phyloP scores from a whole-genome alignment of 2,888 invertebrate species.

The Agelastica alni region DNA sequence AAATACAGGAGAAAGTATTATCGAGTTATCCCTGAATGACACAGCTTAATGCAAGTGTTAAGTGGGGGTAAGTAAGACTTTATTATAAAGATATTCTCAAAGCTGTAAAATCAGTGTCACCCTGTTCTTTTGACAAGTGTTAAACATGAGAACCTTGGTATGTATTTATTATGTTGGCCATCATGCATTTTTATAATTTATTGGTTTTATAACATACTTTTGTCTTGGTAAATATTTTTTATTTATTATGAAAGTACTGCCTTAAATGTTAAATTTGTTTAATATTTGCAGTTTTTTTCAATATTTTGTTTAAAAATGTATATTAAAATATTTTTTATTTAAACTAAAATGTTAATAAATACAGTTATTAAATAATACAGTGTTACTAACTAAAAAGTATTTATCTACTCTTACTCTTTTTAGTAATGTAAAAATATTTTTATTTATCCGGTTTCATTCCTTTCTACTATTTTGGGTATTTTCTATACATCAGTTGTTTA shows the following conservation, averaged over 20 bases:
- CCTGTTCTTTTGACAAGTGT: conserved; percentile 32
- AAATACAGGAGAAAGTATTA: conserved; percentile 41
- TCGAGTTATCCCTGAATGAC: conserved; percentile 42
- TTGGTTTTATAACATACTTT: not conserved
- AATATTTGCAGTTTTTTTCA: too few relatives aligned
- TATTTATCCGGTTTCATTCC: too few relatives aligned
- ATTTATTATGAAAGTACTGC: not conserved
- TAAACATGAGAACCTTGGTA: conserved; percentile 43
- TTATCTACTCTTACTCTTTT: too few relatives aligned
- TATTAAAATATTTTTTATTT: too few relatives aligned
- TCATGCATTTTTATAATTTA: not conserved
- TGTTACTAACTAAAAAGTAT: too few relatives aligned
- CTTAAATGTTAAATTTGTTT: not conserved
- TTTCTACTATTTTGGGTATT: too few relatives aligned
- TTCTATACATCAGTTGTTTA: too few relatives aligned
- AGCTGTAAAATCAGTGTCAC: conserved; percentile 40
- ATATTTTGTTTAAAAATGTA: too few relatives aligned
- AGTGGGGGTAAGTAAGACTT: conserved; percentile 41
- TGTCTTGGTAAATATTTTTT: not conserved
- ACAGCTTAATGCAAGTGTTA: conserved; percentile 32
- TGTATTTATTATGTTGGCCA: conserved; percentile 20
- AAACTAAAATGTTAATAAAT: too few relatives aligned
- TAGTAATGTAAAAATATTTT: too few relatives aligned
- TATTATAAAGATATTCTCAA: conserved; percentile 42
- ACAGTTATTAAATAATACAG: too few relatives aligned